A percentile compares a stretch with the other conserved stretches of the same genome.
Evolutionary conservation across 2,113 vertebrate species (phyloP).

Genomic region (Noctilio leporinus): DNA sequence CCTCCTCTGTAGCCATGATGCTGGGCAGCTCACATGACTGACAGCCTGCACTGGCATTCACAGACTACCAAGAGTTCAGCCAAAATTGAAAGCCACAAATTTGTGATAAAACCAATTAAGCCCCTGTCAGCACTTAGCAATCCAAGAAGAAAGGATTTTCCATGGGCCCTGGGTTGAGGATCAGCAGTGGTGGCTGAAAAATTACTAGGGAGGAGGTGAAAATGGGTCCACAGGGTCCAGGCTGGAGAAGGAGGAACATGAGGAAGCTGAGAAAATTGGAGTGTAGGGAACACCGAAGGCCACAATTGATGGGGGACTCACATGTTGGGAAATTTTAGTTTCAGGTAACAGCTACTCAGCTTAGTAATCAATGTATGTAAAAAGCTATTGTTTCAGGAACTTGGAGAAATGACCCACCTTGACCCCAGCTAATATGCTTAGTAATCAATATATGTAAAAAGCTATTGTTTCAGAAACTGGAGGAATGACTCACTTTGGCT

Average conservation of each 20-base stretch:
- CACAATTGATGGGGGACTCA: too few species aligned
- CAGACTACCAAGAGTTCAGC: background rate
- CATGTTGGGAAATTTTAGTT: too few species aligned
- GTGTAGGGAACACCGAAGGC: background rate
- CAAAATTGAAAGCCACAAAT: background rate
- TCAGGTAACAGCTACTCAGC: too few species aligned
- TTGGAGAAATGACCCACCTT: too few species aligned
- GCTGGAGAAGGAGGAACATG: background rate
- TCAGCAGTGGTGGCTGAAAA: background rate
- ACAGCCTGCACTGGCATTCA: accelerated
- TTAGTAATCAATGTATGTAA: too few species aligned
- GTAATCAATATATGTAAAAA: too few species aligned
- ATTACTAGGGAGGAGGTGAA: background rate
- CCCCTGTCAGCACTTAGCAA: background rate
- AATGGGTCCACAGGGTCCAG: background rate
- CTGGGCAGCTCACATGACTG: background rate
- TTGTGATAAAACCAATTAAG: background rate
- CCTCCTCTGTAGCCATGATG: accelerated
- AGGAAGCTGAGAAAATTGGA: background rate
- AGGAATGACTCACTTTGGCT: too few species aligned
- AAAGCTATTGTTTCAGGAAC: too few species aligned
- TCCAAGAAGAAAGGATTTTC: background rate
- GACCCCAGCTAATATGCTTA: too few species aligned
- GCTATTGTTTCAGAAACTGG: too few species aligned
- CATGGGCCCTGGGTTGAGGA: background rate